phyloP scores from a whole-genome alignment of 2,888 invertebrate species.

The Tipula lateralis region DNA sequence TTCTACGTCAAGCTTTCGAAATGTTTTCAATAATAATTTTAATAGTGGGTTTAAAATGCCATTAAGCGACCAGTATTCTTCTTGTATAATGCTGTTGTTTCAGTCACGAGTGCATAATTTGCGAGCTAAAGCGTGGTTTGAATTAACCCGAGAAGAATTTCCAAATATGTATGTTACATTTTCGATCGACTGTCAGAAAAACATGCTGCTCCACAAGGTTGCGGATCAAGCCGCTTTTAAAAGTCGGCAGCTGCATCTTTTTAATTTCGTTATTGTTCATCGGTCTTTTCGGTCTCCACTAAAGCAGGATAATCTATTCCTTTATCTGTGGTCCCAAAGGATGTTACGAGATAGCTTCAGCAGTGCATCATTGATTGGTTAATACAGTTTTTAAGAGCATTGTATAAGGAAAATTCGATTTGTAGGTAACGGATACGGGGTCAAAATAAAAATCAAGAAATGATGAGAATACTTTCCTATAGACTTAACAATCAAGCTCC shows the following conservation, averaged over 20 bases:
- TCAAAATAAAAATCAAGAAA: no score
- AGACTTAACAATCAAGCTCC: no score
- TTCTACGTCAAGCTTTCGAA: no score
- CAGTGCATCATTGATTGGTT: slow-evolving; percentile 37
- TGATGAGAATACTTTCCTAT: no score
- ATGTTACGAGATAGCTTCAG: slow-evolving; percentile 42
- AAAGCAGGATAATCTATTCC: slow-evolving; percentile 36
- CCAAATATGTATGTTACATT: slow-evolving; percentile 36
- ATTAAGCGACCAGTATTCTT: no score
- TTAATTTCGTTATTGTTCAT: slow-evolving; percentile 39
- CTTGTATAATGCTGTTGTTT: no score
- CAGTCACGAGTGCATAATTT: slow-evolving; percentile 37
- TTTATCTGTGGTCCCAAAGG: slow-evolving; percentile 40
- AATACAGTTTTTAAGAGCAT: not conserved
- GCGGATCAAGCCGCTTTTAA: slow-evolving; percentile 40
- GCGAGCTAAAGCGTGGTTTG: slow-evolving; percentile 37
- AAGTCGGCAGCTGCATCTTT: no score
- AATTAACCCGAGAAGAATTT: no score
- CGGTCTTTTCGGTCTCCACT: slow-evolving; percentile 35
- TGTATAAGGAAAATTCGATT: slow-evolving; percentile 37
- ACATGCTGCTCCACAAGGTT: no score
- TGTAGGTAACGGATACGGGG: no score
- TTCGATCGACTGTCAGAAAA: slow-evolving; percentile 42
- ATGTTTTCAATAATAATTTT: no score
- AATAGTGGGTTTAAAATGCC: no score